Conservation (phyloP, 1,140 invertebrate genomes). For the Bombus pascuorum region DNA sequence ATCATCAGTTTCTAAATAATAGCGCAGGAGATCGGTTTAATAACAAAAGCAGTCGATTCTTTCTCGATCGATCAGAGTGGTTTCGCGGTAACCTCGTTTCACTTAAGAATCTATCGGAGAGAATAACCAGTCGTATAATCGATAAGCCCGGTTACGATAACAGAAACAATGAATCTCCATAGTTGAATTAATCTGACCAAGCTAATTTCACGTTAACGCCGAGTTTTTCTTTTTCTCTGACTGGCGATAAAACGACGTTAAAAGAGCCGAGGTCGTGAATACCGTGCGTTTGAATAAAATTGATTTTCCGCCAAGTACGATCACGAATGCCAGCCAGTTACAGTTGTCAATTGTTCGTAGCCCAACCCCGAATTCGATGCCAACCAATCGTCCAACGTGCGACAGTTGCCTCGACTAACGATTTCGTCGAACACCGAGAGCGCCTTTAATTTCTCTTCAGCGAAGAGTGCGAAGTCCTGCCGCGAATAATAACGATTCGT, state of each 20-base stretch:
- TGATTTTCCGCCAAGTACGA: conserved; percentile 53
- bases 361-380: conserved; percentile 55
- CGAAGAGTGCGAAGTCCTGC: conserved; percentile 10
- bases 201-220: conserved; percentile 16
- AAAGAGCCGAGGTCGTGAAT: conserved; percentile 1
- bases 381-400: conserved; percentile 48
- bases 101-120: neutral
- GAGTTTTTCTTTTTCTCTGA: neutral
- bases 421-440: conserved; percentile 44
- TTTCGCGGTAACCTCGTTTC: conserved; percentile 7
- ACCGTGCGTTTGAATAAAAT: conserved; percentile 11
- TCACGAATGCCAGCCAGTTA: conserved; percentile 22
- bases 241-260: conserved; percentile 1
- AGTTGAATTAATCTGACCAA: neutral
- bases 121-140: neutral
- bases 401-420: conserved; percentile 14
- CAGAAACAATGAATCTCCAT: conserved; percentile 29
- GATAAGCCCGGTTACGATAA: conserved; percentile 11
- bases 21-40: neutral
- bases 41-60: conserved; percentile 1
- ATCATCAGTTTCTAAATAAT: neutral
- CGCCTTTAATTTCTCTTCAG: conserved; percentile 46
- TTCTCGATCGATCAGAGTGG: neutral
- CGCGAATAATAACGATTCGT: conserved; percentile 31
- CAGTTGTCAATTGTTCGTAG: conserved; percentile 39